A percentile compares a stretch with the other conserved stretches of the same genome.
Evolutionary conservation across 2,113 vertebrate genomes (phyloP).

Genomic region (Nerophis lumbriciformis): DNA sequence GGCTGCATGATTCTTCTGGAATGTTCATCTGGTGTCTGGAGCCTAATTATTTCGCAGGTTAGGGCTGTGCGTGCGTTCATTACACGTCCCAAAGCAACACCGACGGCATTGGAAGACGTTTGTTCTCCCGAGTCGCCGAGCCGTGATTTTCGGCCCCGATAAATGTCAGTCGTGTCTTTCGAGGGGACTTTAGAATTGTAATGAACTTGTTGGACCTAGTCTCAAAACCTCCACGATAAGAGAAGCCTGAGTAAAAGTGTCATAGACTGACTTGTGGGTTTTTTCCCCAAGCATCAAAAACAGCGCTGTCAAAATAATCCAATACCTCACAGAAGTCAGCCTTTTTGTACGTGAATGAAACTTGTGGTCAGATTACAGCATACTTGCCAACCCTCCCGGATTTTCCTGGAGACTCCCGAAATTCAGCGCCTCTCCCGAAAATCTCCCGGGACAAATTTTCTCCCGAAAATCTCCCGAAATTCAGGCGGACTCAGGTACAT

Average conservation of each 20-base stretch:
- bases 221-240: background rate
- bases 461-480: too few relatives aligned
- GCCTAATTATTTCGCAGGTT: slow-evolving; percentile 7
- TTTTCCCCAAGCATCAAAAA: too few relatives aligned
- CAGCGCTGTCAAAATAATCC: too few relatives aligned
- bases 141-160: slow-evolving; percentile 43
- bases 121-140: slow-evolving; percentile 9
- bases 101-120: slow-evolving; percentile 8
- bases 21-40: background rate
- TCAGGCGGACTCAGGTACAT: too few relatives aligned
- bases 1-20: slow-evolving; percentile 7
- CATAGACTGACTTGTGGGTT: too few relatives aligned
- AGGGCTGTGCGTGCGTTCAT: background rate
- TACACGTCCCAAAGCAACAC: background rate
- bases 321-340: too few relatives aligned
- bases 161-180: slow-evolving; percentile 53
- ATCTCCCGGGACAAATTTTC: too few relatives aligned
- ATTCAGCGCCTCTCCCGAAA: too few relatives aligned
- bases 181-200: slow-evolving; percentile 27
- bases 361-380: too few relatives aligned
- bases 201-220: slow-evolving; percentile 32
- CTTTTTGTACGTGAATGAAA: too few relatives aligned
- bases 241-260: background rate
- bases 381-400: too few relatives aligned
- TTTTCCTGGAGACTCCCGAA: too few relatives aligned